Evolutionary conservation across 2,797 vertebrate species (phyloP), one percentile per base, ranked within the genome.

Genomic region (Pogonophryne albipinna): DNA sequence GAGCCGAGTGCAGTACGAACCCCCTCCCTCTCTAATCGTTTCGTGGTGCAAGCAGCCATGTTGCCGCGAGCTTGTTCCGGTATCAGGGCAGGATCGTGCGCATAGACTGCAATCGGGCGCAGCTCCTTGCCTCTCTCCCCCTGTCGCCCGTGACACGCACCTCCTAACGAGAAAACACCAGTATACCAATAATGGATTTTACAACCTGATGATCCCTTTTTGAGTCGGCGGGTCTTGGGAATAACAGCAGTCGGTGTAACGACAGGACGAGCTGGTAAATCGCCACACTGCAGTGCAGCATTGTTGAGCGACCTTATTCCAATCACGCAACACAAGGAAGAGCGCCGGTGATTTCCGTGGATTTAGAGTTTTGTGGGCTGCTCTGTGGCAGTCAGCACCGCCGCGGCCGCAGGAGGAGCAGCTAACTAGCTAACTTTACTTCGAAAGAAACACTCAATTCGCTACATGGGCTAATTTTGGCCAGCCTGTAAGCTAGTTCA

Each of bases 41-140:
- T 91, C 88, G 92, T 92, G 91, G 92, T 93, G 91, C 93, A 94
- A 92, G 94, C 95, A 92, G 95, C 95, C 95, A 96, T 96, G 95
- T 95, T 96, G 92, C 91, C 57, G 91, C 69, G 93, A 91, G 93
- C 90, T 92, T 94, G 94, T 96, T 95, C 95, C 95, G 95, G 95
- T 95, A 94, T 95, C 89, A 92, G 89, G 87, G 89, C 89, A 89
- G 87, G 88, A 89, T 93, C 88, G 90, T 92, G 92, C 89, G 92
- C 89, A 91, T 91, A 92, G 91, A 84, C 90, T 78, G 84, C 87
- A 83, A 74, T 92, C 88, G 87, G 90, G 87, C 91, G 87, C 87
- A 89, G 92, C 89, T 91, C 85, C 82, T 89, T 82, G 77, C 71
- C 86, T 86, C 78, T 80, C 82, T 85, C 65, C 75, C 69, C 51